A percentile compares a stretch with the other conserved stretches of the same genome.
These are phyloP conservation scores for Furcifer pardalis DNA, from an alignment of 2,797 vertebrate species.

Conservation along the genomic window DNA sequence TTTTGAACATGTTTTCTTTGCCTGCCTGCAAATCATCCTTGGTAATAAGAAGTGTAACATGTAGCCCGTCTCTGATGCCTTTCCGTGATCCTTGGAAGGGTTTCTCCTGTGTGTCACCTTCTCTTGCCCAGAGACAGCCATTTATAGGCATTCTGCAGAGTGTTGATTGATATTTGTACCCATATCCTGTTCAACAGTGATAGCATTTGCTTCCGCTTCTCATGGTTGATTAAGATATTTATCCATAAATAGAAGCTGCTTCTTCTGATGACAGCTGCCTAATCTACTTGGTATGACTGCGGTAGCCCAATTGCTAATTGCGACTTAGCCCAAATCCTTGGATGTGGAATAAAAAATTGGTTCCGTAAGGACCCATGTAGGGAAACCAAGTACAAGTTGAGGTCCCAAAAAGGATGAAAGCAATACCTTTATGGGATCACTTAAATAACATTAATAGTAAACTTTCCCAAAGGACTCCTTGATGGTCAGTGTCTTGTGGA, in stretches of 20 bases:
- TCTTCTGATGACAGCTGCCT: slow-evolving; percentile 49
- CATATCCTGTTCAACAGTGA: slow-evolving; percentile 53
- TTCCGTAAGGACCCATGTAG: not conserved
- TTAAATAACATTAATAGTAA: no score
- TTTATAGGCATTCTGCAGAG: not conserved
- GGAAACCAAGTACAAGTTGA: no score
- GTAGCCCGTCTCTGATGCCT: not conserved
- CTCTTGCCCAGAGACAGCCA: not conserved
- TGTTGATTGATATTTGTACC: slow-evolving; percentile 52
- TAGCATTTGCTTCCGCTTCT: slow-evolving; percentile 59
- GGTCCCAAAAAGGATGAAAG: no score
- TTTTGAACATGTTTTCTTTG: no score
- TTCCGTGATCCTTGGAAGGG: not conserved
- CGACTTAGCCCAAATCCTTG: not conserved
- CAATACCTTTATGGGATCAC: no score
- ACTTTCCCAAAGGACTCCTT: no score
- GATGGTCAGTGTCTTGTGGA: no score
- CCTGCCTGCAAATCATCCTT: not conserved
- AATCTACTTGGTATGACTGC: slow-evolving; percentile 9
- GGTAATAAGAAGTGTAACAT: not conserved
- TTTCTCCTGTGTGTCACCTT: slow-evolving; percentile 21
- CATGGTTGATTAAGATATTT: slow-evolving; percentile 53
- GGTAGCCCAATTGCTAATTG: not conserved
- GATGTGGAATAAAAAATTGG: no score
- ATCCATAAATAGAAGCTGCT: slow-evolving; percentile 64